Conservation (phyloP, 1,140 invertebrate species). For the Papilio polytes region DNA sequence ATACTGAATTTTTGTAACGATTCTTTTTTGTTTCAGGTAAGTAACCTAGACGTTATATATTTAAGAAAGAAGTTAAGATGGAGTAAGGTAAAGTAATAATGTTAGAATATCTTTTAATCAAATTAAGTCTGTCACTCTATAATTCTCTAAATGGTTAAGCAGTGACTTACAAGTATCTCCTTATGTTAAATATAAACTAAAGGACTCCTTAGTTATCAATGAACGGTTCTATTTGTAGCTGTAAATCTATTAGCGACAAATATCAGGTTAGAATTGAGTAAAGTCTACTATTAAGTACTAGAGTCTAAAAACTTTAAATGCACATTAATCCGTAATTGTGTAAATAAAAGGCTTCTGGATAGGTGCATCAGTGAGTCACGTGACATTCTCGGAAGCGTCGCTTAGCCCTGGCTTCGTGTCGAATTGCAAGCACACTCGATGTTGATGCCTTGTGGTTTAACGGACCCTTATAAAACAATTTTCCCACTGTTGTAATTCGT, state of each 20-base stretch:
- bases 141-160: too few relatives aligned
- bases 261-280: not conserved
- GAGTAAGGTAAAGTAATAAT: not conserved
- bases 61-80: not conserved
- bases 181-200: too few relatives aligned
- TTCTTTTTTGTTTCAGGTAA: constrained; percentile 22
- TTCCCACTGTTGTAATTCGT: not conserved
- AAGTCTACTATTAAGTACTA: not conserved
- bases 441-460: constrained; percentile 4
- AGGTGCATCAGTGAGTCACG: constrained; percentile 13
- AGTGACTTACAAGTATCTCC: too few relatives aligned
- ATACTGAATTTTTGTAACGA: not conserved
- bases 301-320: constrained; percentile 3
- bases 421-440: constrained; percentile 17
- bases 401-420: constrained; percentile 12
- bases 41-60: not conserved
- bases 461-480: constrained; percentile 3
- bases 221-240: too few relatives aligned
- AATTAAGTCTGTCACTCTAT: not conserved
- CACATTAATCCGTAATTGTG: not conserved
- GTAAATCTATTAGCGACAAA: not conserved
- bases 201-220: too few relatives aligned
- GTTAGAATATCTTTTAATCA: not conserved
- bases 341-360: constrained; percentile 19
- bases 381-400: constrained; percentile 11